These are phyloP conservation scores for Conus ventricosus DNA, from an alignment of 1,140 invertebrate genomes.

Conservation along the genomic window DNA sequence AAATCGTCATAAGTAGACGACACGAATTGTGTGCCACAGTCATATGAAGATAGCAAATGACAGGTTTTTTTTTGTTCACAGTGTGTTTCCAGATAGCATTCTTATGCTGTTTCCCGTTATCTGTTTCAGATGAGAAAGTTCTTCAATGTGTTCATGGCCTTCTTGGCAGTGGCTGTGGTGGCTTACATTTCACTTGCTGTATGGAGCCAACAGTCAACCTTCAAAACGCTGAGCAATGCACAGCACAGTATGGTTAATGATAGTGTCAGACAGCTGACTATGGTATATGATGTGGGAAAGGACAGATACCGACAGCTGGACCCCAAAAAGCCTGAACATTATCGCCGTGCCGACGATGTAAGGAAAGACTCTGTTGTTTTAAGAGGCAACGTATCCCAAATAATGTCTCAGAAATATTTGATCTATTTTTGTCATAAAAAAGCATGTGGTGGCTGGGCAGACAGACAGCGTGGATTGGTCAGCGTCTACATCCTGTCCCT, in stretches of 20 bases:
- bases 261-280: neutral
- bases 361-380: neutral
- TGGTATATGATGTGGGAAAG: neutral
- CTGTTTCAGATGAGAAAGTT: neutral
- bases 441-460: constrained; percentile 57
- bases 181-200: neutral
- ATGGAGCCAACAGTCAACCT: neutral
- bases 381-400: neutral
- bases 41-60: too few species aligned
- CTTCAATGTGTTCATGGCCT: neutral
- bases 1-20: too few species aligned
- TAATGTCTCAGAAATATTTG: constrained; percentile 36
- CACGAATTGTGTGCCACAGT: too few species aligned
- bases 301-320: neutral
- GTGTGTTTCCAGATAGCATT: too few species aligned
- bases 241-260: neutral
- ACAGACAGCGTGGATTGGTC: constrained; percentile 53
- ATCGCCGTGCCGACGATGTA: neutral
- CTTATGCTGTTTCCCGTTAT: too few species aligned
- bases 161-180: neutral
- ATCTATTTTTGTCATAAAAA: constrained; percentile 47
- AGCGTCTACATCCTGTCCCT: constrained; percentile 46
- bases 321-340: too few species aligned
- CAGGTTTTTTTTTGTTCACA: too few species aligned
- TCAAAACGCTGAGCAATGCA: neutral